These are phyloP conservation scores for Myiozetetes cayanensis DNA, from an alignment of 2,113 vertebrate species.

Conservation along the genomic window DNA sequence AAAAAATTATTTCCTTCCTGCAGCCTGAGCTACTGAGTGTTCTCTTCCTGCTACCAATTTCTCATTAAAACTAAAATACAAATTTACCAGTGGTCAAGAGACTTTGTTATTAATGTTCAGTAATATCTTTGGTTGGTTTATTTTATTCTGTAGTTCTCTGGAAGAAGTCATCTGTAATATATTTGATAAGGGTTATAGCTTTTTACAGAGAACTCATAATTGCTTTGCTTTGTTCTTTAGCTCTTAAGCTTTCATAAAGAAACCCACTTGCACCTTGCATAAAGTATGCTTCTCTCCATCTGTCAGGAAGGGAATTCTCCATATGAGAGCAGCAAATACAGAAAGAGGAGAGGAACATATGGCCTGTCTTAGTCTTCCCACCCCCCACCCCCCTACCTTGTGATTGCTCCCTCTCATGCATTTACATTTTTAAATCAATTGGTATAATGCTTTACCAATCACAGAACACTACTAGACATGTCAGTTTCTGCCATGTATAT, in stretches of 20 bases:
- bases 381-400: not conserved
- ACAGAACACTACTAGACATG: not conserved
- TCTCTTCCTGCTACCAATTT: not conserved
- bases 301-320: conserved; percentile 29
- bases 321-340: not conserved
- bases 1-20: conserved; percentile 36
- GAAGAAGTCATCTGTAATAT: not conserved
- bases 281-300: conserved; percentile 31
- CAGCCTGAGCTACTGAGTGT: not conserved
- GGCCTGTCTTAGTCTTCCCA: not conserved
- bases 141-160: conserved; percentile 14
- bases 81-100: not conserved
- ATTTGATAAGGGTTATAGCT: conserved; percentile 13
- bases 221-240: conserved; percentile 21
- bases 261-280: conserved; percentile 7
- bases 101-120: not conserved
- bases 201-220: conserved; percentile 33
- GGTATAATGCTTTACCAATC: not conserved
- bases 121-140: not conserved
- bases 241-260: conserved; percentile 1
- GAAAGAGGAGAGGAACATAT: conserved; percentile 8
- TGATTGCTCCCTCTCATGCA: not conserved
- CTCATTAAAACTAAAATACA: not conserved
- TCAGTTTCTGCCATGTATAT: not conserved
- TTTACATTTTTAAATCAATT: conserved; percentile 22